Evolutionary conservation across 2,113 vertebrate species (phyloP), one percentile per base, ranked within the genome.

Genomic region (Scolopax mira): DNA sequence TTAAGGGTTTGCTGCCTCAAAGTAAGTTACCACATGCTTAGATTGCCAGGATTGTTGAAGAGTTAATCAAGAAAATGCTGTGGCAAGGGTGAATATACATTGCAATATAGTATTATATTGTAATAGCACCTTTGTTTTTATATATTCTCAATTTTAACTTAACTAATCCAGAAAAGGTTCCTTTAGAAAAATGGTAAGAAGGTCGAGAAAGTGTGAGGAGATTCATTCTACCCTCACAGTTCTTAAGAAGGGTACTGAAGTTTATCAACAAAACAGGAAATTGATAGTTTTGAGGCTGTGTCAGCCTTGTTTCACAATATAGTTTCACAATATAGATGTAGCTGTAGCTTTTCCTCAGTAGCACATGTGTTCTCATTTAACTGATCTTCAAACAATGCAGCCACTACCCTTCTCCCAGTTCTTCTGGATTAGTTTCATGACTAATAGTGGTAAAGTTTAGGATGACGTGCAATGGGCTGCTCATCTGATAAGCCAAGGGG

Each of bases 291-390:
- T 62, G 57, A 81, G 77, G 60, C 37, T 85, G 80, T 85, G 84
- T 96, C 90, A 97, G 85, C 57, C 41, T 81, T 57, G 60, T 94
- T 94, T 96, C 90, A 96, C 86, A 94, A 88, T 5, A 27, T 12
- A 79, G 39, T 81, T 65, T 42, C 62, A 65, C 62, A 65, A 44
- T 44, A 33, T 65, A 65, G 67, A 81, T 0, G 6, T 61, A 71
- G 55, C 72, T 85, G 64, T 83, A 79, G 75, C 75, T 83, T 67
- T 67, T 96, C 61, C 90, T 94, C 13, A 0, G 87, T 82, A 94
- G 91, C 73, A 95, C 94, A 78, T 58, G 28, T 95, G 95, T 96
- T 97, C 93, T 92, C 69, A 85, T 87, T 96, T 96, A 97, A 44
- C 87, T 80, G 73, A 44, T 88, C 89, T 95, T 86, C 79, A 85